Conservation (phyloP, 2,113 vertebrate species). For the Astatoreochromis straeleni region DNA sequence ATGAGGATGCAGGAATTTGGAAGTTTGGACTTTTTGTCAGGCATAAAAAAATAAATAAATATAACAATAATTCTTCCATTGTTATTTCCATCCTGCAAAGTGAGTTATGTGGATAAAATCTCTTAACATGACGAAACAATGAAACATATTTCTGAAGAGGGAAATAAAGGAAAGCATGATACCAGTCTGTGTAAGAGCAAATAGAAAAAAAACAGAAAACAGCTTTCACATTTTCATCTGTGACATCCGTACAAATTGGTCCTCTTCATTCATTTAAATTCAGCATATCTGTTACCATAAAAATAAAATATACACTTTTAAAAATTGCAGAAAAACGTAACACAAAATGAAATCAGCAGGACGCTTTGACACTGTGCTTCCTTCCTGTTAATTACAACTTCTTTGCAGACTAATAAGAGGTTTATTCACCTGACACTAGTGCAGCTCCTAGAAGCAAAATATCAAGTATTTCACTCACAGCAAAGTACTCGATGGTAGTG, state of each 20-base stretch:
- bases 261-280: background rate
- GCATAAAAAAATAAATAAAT: background rate
- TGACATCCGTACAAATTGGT: background rate
- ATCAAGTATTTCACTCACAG: background rate
- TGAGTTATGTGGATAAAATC: background rate
- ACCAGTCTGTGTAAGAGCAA: background rate
- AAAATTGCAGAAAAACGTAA: background rate
- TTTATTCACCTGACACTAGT: background rate
- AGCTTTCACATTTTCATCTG: background rate
- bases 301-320: background rate
- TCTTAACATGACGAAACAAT: fast-evolving
- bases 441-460: background rate
- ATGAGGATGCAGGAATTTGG: background rate
- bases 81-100: background rate
- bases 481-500: background rate
- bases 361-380: background rate
- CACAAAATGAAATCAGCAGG: background rate
- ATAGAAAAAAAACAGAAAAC: background rate
- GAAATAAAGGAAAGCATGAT: background rate
- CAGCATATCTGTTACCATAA: background rate
- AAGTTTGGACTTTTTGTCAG: background rate
- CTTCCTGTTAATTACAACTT: background rate
- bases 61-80: background rate
- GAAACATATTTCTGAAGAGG: background rate
- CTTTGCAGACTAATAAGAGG: background rate